Conservation (phyloP, 2,888 invertebrate species). For the Eupithecia tripunctaria region DNA sequence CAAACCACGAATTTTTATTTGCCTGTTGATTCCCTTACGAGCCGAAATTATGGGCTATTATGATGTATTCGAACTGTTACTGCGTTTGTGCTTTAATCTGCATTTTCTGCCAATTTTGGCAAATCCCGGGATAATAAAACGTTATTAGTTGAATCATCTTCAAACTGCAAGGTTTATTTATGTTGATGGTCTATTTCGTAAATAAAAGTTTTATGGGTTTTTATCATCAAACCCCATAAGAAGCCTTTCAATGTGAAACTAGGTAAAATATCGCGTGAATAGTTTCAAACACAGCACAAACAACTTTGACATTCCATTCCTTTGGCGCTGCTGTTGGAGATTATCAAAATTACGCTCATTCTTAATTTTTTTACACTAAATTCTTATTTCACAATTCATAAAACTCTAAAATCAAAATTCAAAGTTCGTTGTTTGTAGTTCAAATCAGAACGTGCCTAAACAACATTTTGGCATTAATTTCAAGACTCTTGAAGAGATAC, state of each 20-base stretch:
- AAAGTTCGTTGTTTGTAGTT: neutral
- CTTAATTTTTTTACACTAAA: neutral
- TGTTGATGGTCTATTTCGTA: neutral
- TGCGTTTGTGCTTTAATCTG: slow-evolving; percentile 25
- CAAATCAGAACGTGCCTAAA: neutral
- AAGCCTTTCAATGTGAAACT: neutral
- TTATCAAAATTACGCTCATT: neutral
- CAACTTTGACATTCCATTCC: neutral
- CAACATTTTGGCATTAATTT: neutral
- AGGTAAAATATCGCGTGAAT: neutral
- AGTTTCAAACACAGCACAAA: neutral
- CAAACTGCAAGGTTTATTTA: neutral
- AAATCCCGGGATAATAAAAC: neutral
- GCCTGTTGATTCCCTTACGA: slow-evolving; percentile 74
- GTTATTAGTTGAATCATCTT: slow-evolving; percentile 11
- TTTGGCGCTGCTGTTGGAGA: neutral
- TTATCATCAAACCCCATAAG: neutral
- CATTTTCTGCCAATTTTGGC: slow-evolving; percentile 39
- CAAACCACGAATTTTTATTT: slow-evolving; percentile 62
- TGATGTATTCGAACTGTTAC: slow-evolving; percentile 42
- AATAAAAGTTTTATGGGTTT: neutral
- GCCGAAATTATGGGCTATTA: slow-evolving; percentile 48
- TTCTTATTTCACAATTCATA: neutral
- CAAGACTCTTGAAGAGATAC: neutral
- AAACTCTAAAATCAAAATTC: neutral